Conservation (phyloP, 2,888 invertebrate species). For the Philhelius pedissequus region DNA sequence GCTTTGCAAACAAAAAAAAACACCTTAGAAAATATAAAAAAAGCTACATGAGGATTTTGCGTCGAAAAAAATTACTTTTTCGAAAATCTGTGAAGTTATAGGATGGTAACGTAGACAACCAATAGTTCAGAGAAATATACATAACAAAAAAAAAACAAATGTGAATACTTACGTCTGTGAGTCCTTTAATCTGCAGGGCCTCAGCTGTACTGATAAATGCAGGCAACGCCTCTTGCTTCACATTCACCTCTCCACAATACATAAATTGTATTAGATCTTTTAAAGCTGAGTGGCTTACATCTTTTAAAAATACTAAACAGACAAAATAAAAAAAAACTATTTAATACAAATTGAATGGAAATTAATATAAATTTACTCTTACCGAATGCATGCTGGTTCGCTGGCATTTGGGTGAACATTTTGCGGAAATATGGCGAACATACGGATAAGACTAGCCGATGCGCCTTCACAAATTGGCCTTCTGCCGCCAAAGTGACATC, state of each 20-base stretch:
- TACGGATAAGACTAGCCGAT: conserved; percentile 86
- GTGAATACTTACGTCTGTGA: conserved; percentile 82
- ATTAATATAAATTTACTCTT: neutral
- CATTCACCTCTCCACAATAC: conserved; percentile 87
- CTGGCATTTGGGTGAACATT: conserved; percentile 85
- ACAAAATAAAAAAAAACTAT: conserved; percentile 39
- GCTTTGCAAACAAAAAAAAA: neutral
- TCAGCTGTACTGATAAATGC: conserved; percentile 86
- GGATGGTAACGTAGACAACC: neutral
- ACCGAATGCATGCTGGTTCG: conserved; percentile 85
- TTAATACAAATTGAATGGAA: neutral
- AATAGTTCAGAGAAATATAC: neutral
- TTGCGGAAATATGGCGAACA: conserved; percentile 87
- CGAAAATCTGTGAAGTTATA: neutral
- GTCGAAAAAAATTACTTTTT: neutral
- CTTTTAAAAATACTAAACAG: conserved; percentile 84
- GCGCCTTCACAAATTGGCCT: conserved; percentile 85
- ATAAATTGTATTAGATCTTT: conserved; percentile 86
- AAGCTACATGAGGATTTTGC: neutral
- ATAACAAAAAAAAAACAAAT: neutral
- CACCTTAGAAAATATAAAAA: neutral
- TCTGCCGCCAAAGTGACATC: conserved; percentile 86
- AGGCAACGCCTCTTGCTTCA: conserved; percentile 86
- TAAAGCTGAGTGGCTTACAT: conserved; percentile 85
- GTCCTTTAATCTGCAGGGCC: conserved; percentile 86